Percentiles rank a stretch among this genome's conserved stretches.
Conservation (phyloP, 2,888 invertebrate species). For the Muscina levida region DNA sequence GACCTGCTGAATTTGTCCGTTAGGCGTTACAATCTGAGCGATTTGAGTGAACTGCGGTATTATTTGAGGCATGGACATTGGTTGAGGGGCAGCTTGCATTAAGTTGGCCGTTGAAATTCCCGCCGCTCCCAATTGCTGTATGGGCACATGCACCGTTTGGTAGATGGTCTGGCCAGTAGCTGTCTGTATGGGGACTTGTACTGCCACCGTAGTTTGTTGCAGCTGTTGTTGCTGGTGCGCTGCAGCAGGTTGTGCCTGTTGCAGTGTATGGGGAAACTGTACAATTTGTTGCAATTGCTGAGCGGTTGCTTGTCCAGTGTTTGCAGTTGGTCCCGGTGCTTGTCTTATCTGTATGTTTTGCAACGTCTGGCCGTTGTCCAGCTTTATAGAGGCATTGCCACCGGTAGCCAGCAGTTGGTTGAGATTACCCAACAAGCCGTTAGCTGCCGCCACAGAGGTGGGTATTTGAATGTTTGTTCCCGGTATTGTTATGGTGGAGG, state of each 20-base stretch:
- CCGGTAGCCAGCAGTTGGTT: slow-evolving; percentile 71
- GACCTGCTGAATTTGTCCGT: slow-evolving; percentile 93
- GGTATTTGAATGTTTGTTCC: slow-evolving; percentile 80
- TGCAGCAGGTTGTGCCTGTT: slow-evolving; percentile 67
- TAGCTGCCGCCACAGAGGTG: slow-evolving; percentile 78
- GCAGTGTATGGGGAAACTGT: slow-evolving; percentile 76
- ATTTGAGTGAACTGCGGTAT: slow-evolving; percentile 91
- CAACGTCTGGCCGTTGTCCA: slow-evolving; percentile 80
- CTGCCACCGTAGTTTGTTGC: slow-evolving; percentile 87
- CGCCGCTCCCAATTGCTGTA: slow-evolving; percentile 85
- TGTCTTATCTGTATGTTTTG: slow-evolving; percentile 87
- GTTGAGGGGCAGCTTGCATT: slow-evolving; percentile 79
- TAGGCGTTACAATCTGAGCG: slow-evolving; percentile 92
- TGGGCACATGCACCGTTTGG: slow-evolving; percentile 96
- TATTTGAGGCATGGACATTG: slow-evolving; percentile 82
- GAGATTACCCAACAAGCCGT: slow-evolving; percentile 77
- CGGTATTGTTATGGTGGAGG: slow-evolving; percentile 78
- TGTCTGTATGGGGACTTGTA: slow-evolving; percentile 84
- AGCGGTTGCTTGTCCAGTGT: slow-evolving; percentile 69
- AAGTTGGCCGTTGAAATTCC: slow-evolving; percentile 81
- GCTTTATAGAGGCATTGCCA: slow-evolving; percentile 71
- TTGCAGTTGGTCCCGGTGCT: slow-evolving; percentile 73
- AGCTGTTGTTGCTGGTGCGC: slow-evolving; percentile 55
- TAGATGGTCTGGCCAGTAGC: slow-evolving; percentile 94
- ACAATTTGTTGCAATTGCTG: slow-evolving; percentile 75